Conservation (phyloP, 2,113 vertebrate genomes). For the Pseudolaguvia tuberculata region DNA sequence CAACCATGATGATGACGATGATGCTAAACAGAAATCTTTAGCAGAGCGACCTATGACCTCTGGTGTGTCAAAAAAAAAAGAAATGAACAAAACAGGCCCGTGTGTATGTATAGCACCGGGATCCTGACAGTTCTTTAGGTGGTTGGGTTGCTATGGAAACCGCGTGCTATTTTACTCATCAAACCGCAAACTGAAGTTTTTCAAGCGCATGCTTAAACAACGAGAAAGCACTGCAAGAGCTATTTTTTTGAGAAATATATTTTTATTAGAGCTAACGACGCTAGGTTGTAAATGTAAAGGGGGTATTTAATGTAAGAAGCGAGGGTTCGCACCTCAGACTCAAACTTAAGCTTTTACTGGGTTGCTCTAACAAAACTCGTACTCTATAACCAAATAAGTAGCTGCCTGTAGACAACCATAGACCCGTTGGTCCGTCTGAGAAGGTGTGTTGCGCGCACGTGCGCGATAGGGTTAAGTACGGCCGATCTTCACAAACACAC, state of each 20-base stretch:
- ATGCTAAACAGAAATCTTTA: conserved; percentile 73
- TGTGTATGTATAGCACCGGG: conserved; percentile 19
- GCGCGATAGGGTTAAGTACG: conserved; percentile 42
- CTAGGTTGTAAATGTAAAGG: conserved; percentile 95
- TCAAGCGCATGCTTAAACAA: conserved; percentile 85
- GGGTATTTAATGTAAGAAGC: conserved; percentile 90
- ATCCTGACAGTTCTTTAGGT: background rate
- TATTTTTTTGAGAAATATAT: conserved; percentile 98
- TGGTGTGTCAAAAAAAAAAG: conserved; percentile 31
- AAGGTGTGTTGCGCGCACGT: background rate
- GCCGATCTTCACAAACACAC: conserved; percentile 53
- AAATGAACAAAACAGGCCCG: conserved; percentile 21
- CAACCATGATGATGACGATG: conserved; percentile 46
- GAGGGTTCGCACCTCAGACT: conserved; percentile 72
- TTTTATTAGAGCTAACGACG: conserved; percentile 97
- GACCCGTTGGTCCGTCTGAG: conserved; percentile 48
- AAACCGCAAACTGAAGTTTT: conserved; percentile 45
- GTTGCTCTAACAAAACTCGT: conserved; percentile 80
- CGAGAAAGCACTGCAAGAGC: conserved; percentile 86
- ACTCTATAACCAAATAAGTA: conserved; percentile 96
- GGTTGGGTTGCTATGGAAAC: conserved; percentile 14
- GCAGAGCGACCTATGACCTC: conserved; percentile 65
- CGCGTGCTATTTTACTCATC: conserved; percentile 46
- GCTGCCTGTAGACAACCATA: conserved; percentile 94
- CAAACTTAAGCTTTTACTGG: conserved; percentile 78